Percentiles rank a stretch among this genome's conserved stretches.
phyloP scores from a whole-genome alignment of 2,113 vertebrate species.

The Agapornis roseicollis region DNA sequence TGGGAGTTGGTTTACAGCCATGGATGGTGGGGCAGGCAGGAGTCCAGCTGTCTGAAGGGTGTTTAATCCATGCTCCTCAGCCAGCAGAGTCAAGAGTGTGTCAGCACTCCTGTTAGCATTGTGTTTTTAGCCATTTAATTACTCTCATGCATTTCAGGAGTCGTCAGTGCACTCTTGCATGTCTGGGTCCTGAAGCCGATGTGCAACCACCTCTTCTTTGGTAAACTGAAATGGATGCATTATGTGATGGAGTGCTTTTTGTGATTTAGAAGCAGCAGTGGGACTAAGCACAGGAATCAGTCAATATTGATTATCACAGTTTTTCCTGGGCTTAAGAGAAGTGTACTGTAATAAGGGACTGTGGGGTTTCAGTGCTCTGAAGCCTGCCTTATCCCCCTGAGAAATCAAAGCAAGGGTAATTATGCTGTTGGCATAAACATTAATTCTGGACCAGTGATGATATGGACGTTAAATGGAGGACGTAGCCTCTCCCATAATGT shows the following conservation, averaged over 20 bases:
- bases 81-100: neutral
- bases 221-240: slow-evolving; percentile 26
- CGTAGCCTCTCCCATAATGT: neutral
- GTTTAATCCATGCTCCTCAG: neutral
- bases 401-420: slow-evolving; percentile 24
- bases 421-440: slow-evolving; percentile 17
- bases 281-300: neutral
- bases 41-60: neutral
- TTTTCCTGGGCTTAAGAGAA: slow-evolving; percentile 5
- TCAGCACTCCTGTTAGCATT: neutral
- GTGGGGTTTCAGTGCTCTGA: neutral
- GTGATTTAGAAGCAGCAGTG: slow-evolving; percentile 11
- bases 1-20: neutral
- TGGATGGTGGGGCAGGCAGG: neutral
- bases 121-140: slow-evolving; percentile 15
- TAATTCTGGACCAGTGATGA: slow-evolving; percentile 6
- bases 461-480: neutral
- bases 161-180: accelerated
- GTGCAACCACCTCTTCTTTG: neutral
- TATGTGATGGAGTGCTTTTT: slow-evolving; percentile 33
- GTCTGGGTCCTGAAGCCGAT: neutral
- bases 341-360: neutral
- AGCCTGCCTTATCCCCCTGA: neutral
- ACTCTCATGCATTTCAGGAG: slow-evolving; percentile 1
- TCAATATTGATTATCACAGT: slow-evolving; percentile 43